These are phyloP conservation scores for Calidris pygmaea DNA, from an alignment of 2,113 vertebrate species.

Conservation along the genomic window DNA sequence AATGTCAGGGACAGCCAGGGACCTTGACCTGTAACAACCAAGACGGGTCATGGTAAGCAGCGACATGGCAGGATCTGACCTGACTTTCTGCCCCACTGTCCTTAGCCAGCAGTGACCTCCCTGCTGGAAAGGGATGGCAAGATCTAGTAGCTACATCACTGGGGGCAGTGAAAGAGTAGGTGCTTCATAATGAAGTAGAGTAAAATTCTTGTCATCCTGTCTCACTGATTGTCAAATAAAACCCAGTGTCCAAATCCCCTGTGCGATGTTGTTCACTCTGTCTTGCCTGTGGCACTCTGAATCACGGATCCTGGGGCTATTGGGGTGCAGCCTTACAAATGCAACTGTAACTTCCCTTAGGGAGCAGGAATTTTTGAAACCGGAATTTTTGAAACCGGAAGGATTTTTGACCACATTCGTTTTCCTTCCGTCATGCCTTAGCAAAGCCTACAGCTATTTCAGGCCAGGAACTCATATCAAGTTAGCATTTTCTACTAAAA, in stretches of 20 bases:
- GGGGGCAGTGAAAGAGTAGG: background rate
- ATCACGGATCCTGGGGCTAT: background rate
- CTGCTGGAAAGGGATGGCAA: background rate
- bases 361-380: background rate
- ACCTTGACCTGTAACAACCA: background rate
- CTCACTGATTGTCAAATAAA: background rate
- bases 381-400: background rate
- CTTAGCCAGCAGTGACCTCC: background rate
- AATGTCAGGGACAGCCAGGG: background rate
- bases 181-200: background rate
- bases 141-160: background rate
- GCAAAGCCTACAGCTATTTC: conserved; percentile 40
- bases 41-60: background rate
- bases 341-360: background rate
- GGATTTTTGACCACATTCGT: background rate
- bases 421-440: background rate
- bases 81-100: background rate
- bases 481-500: conserved; percentile 56
- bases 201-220: background rate
- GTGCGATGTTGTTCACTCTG: background rate
- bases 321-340: background rate
- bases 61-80: background rate
- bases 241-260: background rate
- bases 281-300: background rate
- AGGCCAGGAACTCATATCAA: conserved; percentile 17